Evolutionary conservation across 2,113 vertebrate genomes (phyloP).

Genomic region (Macrotis lagotis): DNA sequence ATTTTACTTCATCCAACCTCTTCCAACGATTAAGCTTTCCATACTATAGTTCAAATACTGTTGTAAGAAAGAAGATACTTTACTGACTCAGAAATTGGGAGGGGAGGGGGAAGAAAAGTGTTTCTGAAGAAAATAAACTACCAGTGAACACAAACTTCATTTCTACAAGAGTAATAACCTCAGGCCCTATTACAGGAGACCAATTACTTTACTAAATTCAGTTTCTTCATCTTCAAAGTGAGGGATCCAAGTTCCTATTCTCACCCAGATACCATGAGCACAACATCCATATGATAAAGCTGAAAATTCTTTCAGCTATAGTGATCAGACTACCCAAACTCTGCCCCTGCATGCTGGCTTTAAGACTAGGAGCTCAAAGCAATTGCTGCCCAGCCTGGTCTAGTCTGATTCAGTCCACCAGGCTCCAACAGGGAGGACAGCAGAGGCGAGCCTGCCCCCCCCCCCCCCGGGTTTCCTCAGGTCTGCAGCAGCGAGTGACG

Average conservation of each 20-base stretch:
- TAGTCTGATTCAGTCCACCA: not conserved
- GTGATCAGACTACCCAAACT: not conserved
- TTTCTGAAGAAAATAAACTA: not conserved
- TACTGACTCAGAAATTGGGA: not conserved
- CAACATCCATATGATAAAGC: not conserved
- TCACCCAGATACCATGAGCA: not conserved
- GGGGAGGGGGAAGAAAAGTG: too few relatives aligned
- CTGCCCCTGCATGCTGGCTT: not conserved
- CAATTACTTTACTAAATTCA: not conserved
- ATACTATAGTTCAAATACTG: not conserved
- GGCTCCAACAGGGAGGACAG: not conserved
- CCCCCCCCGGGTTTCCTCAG: not conserved
- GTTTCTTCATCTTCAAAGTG: not conserved
- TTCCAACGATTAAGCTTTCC: not conserved
- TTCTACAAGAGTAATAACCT: not conserved
- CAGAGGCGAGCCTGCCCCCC: not conserved
- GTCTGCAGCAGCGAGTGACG: conserved; percentile 7
- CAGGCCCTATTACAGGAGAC: not conserved
- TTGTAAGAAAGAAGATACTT: not conserved
- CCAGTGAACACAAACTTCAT: not conserved
- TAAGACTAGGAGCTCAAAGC: not conserved
- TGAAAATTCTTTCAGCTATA: not conserved
- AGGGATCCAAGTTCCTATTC: not conserved
- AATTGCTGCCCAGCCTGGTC: not conserved
- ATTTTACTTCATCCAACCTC: not conserved